Evolutionary conservation across 2,113 vertebrate species (phyloP).

Genomic region (Circaetus cinerascens): DNA sequence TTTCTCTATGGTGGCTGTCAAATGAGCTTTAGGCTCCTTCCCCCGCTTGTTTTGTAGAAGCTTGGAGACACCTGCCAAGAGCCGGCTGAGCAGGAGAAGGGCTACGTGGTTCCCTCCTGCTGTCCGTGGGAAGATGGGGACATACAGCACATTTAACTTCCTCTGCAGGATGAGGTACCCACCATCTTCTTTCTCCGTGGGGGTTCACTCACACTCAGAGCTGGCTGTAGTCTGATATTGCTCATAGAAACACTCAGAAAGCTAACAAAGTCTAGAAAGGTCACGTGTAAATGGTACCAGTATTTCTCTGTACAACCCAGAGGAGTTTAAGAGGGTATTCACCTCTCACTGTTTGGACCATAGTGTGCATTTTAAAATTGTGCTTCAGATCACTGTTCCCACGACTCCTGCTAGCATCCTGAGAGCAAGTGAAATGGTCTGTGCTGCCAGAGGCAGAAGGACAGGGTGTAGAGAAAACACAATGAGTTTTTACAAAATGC

Average conservation of each 20-base stretch:
- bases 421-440: not conserved
- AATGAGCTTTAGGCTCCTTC: not conserved
- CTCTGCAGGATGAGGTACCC: not conserved
- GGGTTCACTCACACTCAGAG: not conserved
- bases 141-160: not conserved
- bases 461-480: not conserved
- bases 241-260: not conserved
- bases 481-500: not conserved
- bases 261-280: not conserved
- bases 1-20: not conserved
- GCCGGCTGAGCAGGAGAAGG: not conserved
- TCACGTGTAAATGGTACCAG: accelerated
- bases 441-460: not conserved
- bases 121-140: not conserved
- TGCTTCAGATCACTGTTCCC: not conserved
- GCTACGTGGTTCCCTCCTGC: not conserved
- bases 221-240: accelerated
- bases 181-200: not conserved
- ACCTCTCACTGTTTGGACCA: not conserved
- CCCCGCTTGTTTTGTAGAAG: not conserved
- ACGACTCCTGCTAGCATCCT: not conserved
- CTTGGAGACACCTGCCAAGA: not conserved
- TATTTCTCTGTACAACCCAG: not conserved
- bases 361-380: not conserved
- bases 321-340: not conserved